Evolutionary conservation across 2,797 vertebrate species (phyloP).

Genomic region (Etheostoma perlongum): DNA sequence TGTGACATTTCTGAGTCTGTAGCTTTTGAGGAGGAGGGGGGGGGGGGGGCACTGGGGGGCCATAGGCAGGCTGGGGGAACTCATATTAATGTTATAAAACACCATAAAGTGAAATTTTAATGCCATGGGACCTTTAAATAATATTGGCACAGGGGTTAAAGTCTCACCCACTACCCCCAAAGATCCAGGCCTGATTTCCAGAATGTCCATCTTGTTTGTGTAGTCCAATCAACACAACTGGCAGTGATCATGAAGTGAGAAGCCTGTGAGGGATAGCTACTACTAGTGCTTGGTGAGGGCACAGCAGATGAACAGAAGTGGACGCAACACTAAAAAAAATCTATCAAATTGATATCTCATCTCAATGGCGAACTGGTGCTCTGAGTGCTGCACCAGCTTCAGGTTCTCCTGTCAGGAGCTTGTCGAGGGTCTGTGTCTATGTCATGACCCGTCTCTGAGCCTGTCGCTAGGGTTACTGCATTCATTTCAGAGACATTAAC

Average conservation of each 20-base stretch:
- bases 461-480: constrained; percentile 5
- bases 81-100: no score
- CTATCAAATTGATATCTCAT: background rate
- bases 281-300: no score
- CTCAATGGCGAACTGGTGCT: background rate
- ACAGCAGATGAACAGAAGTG: no score
- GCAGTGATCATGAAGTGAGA: background rate
- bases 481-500: constrained; percentile 2
- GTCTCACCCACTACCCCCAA: background rate
- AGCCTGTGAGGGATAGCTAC: no score
- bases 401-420: constrained; percentile 2
- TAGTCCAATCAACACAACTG: background rate
- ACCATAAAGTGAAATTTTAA: no score
- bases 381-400: constrained; percentile 6
- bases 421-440: background rate
- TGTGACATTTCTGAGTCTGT: no score
- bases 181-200: background rate
- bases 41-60: no score
- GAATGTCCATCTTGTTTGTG: background rate
- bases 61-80: no score
- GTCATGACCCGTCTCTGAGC: constrained; percentile 9
- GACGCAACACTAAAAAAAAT: background rate
- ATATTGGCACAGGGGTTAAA: background rate
- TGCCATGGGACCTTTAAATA: background rate
- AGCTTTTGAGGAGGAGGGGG: no score